Evolutionary conservation across 2,888 invertebrate species (phyloP), one percentile per base, ranked within the genome.

Genomic region (Oxytorus armatus): DNA sequence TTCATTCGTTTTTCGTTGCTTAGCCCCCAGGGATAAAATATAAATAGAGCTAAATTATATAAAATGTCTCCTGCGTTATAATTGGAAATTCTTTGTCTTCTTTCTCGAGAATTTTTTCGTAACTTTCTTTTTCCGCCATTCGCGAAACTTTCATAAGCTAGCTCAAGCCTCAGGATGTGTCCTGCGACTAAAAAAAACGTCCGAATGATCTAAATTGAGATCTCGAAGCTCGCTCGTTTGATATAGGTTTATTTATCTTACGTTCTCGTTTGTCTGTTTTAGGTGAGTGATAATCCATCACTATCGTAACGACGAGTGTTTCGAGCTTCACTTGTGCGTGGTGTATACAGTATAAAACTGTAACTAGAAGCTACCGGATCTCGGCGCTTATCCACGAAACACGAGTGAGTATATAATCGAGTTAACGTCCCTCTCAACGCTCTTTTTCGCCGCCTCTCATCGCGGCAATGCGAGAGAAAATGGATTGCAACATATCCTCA

Each of bases 261-360:
- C 10, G n/a, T 63, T 18, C 44, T 63, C 55, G 25, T 68, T 74
- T 63, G 73, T 79, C 53, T 79, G 73, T 79, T 79, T 55, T 74
- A 79, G 78, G 78, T 79, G 74, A 79, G 78, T 79, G 51, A 29
- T 42, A 8, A 57, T 69, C 14, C 21, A 18, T 69, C 51, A 66
- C 49, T 53, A 10, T 21, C 29, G 8, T 16, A 10, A 47, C 0
- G 42, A n/a, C 10, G 11, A 10, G 25, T 8, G 3, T 18, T n/a
- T 51, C 8, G 11, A 14, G 23, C 49, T 36, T 23, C 61, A 44
- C 10, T 39, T n/a, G 8, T 51, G 18, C 10, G 39, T 23, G 23
- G n/a, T 14, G 23, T 18, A 4, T 7, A 57, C 14, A 23, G 23
- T 23, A 25, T 39, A 53, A n/a, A n/a, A n/a, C n/a, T n/a, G n/a